These are phyloP conservation scores for Sceloporus tristichus DNA, from an alignment of 2,113 vertebrate species.

Conservation along the genomic window DNA sequence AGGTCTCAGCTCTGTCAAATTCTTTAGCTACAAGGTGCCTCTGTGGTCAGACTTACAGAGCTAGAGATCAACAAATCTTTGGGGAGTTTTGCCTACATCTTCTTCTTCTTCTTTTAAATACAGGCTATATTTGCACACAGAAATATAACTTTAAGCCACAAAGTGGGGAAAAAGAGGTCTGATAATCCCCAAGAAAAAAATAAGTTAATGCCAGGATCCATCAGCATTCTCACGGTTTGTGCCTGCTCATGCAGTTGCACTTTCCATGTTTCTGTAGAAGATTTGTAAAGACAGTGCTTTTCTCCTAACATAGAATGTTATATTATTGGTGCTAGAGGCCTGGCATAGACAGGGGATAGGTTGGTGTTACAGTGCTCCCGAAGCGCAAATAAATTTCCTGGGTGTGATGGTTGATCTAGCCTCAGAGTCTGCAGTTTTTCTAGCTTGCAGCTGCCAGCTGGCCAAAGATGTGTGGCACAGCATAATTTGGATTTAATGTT, in stretches of 20 bases:
- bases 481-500: background rate
- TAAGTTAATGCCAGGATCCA: background rate
- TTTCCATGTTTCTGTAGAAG: background rate
- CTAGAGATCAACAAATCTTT: background rate
- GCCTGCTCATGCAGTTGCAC: background rate
- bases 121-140: background rate
- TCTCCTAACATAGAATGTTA: background rate
- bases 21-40: background rate
- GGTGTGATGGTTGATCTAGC: background rate
- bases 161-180: background rate
- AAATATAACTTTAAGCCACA: background rate
- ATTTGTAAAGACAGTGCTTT: background rate
- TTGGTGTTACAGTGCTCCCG: background rate
- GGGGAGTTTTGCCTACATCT: background rate
- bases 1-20: background rate
- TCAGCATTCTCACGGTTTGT: background rate
- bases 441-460: background rate
- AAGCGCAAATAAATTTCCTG: background rate
- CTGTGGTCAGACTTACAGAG: background rate
- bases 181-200: background rate
- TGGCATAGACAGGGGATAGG: background rate
- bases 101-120: background rate
- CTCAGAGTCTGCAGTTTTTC: background rate
- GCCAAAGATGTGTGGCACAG: background rate
- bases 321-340: background rate